Percentiles rank a stretch among this genome's conserved stretches.
phyloP scores from a whole-genome alignment of 2,888 invertebrate species.

The Drosophila atripex region DNA sequence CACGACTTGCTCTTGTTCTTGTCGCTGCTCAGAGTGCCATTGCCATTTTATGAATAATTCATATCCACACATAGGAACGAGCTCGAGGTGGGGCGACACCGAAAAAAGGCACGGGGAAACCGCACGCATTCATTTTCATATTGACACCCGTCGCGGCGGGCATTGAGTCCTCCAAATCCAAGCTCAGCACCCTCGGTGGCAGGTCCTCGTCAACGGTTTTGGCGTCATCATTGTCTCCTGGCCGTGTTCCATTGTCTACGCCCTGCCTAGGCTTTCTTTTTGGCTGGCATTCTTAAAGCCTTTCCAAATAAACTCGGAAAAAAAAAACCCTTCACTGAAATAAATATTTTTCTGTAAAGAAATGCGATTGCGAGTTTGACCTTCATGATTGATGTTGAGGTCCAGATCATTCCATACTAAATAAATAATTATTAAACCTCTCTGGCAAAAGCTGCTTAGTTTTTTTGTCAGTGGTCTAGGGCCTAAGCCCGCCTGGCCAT shows the following conservation, averaged over 20 bases:
- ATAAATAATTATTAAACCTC: neutral
- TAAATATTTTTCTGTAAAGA: neutral
- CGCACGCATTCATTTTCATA: conserved; percentile 70
- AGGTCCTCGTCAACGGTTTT: conserved; percentile 63
- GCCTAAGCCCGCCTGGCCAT: conserved; percentile 28
- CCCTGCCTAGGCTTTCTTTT: conserved; percentile 24
- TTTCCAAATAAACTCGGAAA: conserved; percentile 10
- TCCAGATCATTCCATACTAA: neutral
- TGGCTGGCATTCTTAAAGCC: conserved; percentile 26
- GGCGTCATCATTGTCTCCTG: conserved; percentile 61
- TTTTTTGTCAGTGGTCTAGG: conserved; percentile 12
- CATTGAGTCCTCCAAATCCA: conserved; percentile 41
- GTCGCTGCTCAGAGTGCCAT: conserved; percentile 60
- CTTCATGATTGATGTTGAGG: neutral
- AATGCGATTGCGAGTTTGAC: neutral
- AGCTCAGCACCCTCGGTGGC: conserved; percentile 38
- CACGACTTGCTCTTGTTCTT: conserved; percentile 54
- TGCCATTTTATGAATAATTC: conserved; percentile 79
- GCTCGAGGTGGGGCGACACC: conserved; percentile 9
- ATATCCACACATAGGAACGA: conserved; percentile 56
- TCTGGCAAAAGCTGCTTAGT: neutral
- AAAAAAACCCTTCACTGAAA: conserved; percentile 4
- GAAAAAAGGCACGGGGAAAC: conserved; percentile 38
- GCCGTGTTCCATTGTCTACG: conserved; percentile 55
- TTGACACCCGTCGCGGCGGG: conserved; percentile 65